A percentile compares a stretch with the other conserved stretches of the same genome.
phyloP scores from a whole-genome alignment of 2,113 vertebrate genomes.

The Danionella cerebrum region DNA sequence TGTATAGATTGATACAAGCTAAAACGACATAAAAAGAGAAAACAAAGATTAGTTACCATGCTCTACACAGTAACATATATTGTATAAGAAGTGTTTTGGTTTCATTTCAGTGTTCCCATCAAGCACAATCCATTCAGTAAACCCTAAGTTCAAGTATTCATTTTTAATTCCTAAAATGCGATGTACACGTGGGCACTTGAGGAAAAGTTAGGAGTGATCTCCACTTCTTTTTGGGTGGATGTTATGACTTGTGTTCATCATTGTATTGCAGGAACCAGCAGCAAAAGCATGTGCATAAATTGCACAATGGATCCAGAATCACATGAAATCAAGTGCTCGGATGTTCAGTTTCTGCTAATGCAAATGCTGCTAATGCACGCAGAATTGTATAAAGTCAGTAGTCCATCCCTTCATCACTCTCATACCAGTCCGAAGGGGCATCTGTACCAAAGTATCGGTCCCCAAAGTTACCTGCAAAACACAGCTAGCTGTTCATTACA shows the following conservation, averaged over 20 bases:
- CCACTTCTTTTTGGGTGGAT: not conserved
- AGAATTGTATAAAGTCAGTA: conserved; percentile 50
- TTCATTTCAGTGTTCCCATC: no score
- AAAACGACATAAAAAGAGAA: no score
- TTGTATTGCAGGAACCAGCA: not conserved
- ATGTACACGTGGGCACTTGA: not conserved
- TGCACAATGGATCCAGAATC: not conserved
- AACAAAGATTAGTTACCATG: no score
- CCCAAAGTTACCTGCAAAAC: conserved; percentile 80
- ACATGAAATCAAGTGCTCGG: conserved; percentile 17
- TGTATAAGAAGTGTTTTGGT: no score
- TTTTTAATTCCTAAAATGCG: no score
- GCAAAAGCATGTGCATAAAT: not conserved
- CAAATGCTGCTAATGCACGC: not conserved
- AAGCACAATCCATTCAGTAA: no score
- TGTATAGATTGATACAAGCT: no score
- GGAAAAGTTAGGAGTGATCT: not conserved
- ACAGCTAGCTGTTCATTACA: not conserved
- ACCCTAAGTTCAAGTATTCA: no score
- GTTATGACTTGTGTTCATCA: not conserved
- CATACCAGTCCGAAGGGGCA: conserved; percentile 68
- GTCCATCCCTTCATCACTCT: conserved; percentile 71
- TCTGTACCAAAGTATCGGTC: conserved; percentile 87
- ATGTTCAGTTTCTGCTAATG: not conserved
- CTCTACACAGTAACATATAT: no score